phyloP scores from a whole-genome alignment of 1,140 invertebrate species.

The Thrips palmi region DNA sequence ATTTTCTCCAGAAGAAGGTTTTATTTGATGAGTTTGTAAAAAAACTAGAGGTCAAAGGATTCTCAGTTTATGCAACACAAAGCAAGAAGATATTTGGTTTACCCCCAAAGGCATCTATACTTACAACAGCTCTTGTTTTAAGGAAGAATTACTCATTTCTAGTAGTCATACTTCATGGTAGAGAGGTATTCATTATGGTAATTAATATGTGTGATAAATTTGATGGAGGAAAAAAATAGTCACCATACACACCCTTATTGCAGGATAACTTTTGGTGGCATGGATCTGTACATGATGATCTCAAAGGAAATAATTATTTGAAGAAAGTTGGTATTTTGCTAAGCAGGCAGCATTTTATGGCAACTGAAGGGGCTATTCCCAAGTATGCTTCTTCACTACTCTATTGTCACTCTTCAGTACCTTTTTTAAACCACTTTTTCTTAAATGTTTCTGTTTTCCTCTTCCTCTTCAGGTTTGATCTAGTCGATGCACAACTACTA shows the following conservation, averaged over 20 bases:
- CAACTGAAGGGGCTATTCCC: constrained; percentile 6
- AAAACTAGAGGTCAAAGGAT: too few species aligned
- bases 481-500: neutral
- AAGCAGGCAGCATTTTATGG: constrained; percentile 3
- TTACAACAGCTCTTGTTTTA: constrained; percentile 4
- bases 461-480: constrained; percentile 11
- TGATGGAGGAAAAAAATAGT: neutral
- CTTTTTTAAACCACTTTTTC: neutral
- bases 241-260: neutral
- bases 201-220: constrained; percentile 2
- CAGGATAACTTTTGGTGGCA: constrained; percentile 14
- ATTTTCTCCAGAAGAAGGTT: too few species aligned
- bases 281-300: constrained; percentile 12
- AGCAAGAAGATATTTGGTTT: too few species aligned
- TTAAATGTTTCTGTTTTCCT: neutral
- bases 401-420: neutral
- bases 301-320: constrained; percentile 6
- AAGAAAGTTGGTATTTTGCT: neutral
- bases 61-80: too few species aligned
- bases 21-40: too few species aligned
- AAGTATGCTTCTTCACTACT: constrained; percentile 6
- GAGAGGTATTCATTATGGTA: constrained; percentile 3
- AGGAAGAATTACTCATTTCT: constrained; percentile 1
- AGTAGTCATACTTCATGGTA: constrained; percentile 8
- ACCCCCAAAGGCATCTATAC: too few species aligned